Percentiles rank a stretch among this genome's conserved stretches.
Conservation (phyloP, 2,888 invertebrate genomes). For the Mactromeris polynyma region DNA sequence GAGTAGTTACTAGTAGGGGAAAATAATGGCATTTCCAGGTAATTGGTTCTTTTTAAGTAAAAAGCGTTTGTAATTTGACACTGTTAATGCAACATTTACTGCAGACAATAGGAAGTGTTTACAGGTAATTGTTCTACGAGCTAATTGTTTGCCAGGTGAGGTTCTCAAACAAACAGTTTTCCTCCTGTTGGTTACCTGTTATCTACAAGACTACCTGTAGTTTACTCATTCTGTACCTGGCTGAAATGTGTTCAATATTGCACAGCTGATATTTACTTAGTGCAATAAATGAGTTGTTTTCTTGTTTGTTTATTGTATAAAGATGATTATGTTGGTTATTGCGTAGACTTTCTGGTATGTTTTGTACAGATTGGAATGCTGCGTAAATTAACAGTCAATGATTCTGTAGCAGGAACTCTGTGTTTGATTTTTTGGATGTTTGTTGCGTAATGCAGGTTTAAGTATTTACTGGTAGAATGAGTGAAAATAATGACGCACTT, state of each 20-base stretch:
- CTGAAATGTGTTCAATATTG: not conserved
- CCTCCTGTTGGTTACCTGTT: not conserved
- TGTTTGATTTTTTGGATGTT: too few species aligned
- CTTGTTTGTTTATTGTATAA: not conserved
- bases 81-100: conserved; percentile 12
- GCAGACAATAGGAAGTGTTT: not conserved
- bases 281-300: not conserved
- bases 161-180: not conserved
- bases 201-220: not conserved
- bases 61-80: not conserved
- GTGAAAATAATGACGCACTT: too few species aligned
- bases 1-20: not conserved
- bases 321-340: not conserved
- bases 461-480: too few species aligned
- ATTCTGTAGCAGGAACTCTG: too few species aligned
- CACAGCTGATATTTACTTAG: not conserved
- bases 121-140: conserved; percentile 7
- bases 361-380: not conserved
- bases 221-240: not conserved
- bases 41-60: not conserved
- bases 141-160: not conserved
- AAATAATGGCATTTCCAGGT: not conserved
- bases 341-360: not conserved
- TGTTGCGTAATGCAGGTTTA: too few species aligned
- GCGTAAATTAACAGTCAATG: not conserved